Evolutionary conservation across 2,113 vertebrate genomes (phyloP).

Genomic region (Trinectes maculatus): DNA sequence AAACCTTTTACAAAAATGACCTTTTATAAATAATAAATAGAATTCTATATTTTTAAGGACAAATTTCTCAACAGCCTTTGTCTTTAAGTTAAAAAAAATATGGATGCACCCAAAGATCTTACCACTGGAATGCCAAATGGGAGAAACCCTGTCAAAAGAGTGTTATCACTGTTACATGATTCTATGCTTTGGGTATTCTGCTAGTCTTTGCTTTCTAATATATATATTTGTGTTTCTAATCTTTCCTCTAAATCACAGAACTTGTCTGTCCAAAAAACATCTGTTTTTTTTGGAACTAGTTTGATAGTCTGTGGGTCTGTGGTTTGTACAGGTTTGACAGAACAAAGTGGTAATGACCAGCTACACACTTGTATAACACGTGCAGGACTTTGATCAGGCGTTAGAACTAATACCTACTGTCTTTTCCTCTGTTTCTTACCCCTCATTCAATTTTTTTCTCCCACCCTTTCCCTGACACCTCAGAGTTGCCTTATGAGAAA

Average conservation of each 20-base stretch:
- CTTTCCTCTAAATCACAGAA: neutral
- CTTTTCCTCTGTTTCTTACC: conserved; percentile 17
- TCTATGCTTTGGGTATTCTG: too few relatives aligned
- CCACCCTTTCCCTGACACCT: neutral
- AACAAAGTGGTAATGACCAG: too few relatives aligned
- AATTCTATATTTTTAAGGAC: neutral
- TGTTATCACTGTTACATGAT: conserved; percentile 1
- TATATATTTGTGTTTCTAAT: too few relatives aligned
- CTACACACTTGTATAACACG: too few relatives aligned
- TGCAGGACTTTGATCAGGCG: too few relatives aligned
- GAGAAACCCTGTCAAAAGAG: conserved; percentile 87
- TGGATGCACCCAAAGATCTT: conserved; percentile 66
- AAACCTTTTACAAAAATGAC: neutral
- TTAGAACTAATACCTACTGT: too few relatives aligned
- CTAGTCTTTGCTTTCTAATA: neutral
- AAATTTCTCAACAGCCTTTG: neutral
- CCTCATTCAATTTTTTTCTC: neutral
- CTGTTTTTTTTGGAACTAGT: too few relatives aligned
- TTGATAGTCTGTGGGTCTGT: too few relatives aligned
- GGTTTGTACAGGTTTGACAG: too few relatives aligned
- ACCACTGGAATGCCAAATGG: conserved; percentile 95
- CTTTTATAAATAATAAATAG: neutral
- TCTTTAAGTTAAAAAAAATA: neutral
- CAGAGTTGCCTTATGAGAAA: conserved; percentile 36
- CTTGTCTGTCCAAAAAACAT: too few relatives aligned